phyloP scores from a whole-genome alignment of 1,140 invertebrate genomes.

The Habropoda laboriosa region DNA sequence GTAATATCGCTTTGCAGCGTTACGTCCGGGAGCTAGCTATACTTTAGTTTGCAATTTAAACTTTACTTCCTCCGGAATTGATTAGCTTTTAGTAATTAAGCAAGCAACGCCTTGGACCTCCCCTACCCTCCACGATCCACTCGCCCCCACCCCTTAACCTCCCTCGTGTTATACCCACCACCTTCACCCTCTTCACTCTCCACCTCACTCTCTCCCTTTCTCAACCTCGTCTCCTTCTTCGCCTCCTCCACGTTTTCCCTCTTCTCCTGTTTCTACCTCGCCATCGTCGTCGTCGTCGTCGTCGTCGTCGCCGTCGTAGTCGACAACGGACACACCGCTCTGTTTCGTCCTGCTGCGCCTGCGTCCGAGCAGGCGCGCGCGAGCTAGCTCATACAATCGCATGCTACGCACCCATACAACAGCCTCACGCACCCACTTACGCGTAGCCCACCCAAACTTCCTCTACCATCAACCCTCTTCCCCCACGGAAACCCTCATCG shows the following conservation, averaged over 20 bases:
- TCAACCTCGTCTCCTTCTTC: slow-evolving; percentile 44
- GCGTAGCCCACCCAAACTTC: slow-evolving; percentile 51
- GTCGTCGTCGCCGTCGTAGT: too few relatives aligned
- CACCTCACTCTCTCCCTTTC: slow-evolving; percentile 42
- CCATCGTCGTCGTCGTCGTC: slow-evolving; percentile 41
- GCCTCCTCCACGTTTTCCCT: slow-evolving; percentile 44
- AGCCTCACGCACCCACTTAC: slow-evolving; percentile 31
- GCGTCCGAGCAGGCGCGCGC: slow-evolving; percentile 34
- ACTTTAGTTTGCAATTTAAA: slow-evolving; percentile 83
- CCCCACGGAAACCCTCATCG: too few relatives aligned
- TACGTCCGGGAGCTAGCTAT: slow-evolving; percentile 78
- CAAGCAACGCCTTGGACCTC: slow-evolving; percentile 79
- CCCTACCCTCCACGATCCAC: slow-evolving; percentile 50
- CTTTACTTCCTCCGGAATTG: slow-evolving; percentile 83
- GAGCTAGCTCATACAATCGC: slow-evolving; percentile 9
- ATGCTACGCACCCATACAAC: slow-evolving; percentile 43
- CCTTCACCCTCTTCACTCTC: slow-evolving; percentile 41
- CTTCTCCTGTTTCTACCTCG: slow-evolving; percentile 54
- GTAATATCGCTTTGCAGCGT: slow-evolving; percentile 81
- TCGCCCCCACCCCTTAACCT: slow-evolving; percentile 21
- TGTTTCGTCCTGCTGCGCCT: slow-evolving; percentile 10
- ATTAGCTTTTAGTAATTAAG: slow-evolving; percentile 83
- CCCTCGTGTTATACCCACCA: slow-evolving; percentile 23
- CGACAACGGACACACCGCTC: not conserved
- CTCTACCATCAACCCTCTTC: slow-evolving; percentile 12